A percentile compares a stretch with the other conserved stretches of the same genome.
phyloP scores from a whole-genome alignment of 2,888 invertebrate species.

The Candidula unifasciata region DNA sequence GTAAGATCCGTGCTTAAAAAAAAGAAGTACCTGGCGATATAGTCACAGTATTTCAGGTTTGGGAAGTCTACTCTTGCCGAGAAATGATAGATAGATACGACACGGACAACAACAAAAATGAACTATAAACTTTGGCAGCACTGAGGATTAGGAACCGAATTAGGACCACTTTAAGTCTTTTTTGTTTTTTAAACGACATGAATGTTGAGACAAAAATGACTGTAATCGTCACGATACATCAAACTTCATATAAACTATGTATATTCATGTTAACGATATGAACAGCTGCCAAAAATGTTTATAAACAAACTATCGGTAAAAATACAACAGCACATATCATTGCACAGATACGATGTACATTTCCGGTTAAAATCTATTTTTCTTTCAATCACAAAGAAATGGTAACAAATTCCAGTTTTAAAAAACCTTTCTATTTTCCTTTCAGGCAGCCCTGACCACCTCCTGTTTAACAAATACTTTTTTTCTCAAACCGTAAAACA shows the following conservation, averaged over 20 bases:
- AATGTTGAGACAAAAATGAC: slow-evolving; percentile 22
- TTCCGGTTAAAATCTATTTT: not conserved
- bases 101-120: not conserved
- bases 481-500: no score
- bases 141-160: not conserved
- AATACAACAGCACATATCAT: slow-evolving; percentile 39
- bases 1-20: no score
- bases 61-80: no score
- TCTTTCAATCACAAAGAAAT: not conserved
- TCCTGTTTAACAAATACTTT: no score
- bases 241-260: slow-evolving; percentile 18
- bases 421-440: no score
- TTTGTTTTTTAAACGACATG: not conserved
- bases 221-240: not conserved
- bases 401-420: no score
- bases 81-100: not conserved
- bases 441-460: no score
- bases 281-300: slow-evolving; percentile 33
- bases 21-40: no score
- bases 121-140: slow-evolving; percentile 24
- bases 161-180: not conserved
- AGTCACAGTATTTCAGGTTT: no score
- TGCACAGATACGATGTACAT: slow-evolving; percentile 38
- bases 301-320: slow-evolving; percentile 36
- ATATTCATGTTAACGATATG: slow-evolving; percentile 22